Base-by-base conservation (phyloP, 2,113 vertebrate genomes). In the Mus pahari region DNA sequence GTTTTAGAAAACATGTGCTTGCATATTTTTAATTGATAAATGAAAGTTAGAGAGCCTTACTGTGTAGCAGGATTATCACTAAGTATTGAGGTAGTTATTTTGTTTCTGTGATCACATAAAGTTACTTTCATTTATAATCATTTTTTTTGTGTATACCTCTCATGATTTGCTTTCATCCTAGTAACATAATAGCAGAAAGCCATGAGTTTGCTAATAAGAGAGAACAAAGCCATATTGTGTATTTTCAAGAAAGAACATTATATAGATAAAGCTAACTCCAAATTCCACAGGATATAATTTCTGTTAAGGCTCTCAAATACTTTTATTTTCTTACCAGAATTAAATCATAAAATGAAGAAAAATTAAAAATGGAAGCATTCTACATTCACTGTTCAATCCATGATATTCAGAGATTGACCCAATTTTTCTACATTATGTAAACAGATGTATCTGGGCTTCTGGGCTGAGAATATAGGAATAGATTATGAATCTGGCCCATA, bases 401-500 rank as follows among this genome's bases (percentile, higher is more conserved):
- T 64, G 3, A 79, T 83, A 95, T 93, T 6, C 26, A 70, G 90
- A 79, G 3, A 82, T 79, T 94, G n/a, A 95, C 60, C 26, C 13
- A 90, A 31, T 58, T 90, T 96, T 89, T 42, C 53, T 68, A 19
- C 87, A 77, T 36, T 13, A 48, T 50, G 45, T 77, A 39, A 12
- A 88, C 88, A 62, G n/a, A 71, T 50, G 5, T 26, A 77, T 66
- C 26, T 93, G 19, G 26, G 53, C 55, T 53, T 66, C 26, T 93
- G 19, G 26, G 53, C 55, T 53, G 79, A 79, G 39, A 84, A 93
- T 70, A 31, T 68, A 11, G 19, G 12, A 70, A 71, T 92, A 20
- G 45, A 94, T 87, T 92, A 83, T 89, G 81, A 87, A 81, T 64
- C 91, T 92, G 55, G 7, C 24, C 77, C 39, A 84, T 39, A 58